Percentiles rank a stretch among this genome's conserved stretches.
phyloP scores from a whole-genome alignment of 2,797 vertebrate species.

The Enteromius fasciolatus region DNA sequence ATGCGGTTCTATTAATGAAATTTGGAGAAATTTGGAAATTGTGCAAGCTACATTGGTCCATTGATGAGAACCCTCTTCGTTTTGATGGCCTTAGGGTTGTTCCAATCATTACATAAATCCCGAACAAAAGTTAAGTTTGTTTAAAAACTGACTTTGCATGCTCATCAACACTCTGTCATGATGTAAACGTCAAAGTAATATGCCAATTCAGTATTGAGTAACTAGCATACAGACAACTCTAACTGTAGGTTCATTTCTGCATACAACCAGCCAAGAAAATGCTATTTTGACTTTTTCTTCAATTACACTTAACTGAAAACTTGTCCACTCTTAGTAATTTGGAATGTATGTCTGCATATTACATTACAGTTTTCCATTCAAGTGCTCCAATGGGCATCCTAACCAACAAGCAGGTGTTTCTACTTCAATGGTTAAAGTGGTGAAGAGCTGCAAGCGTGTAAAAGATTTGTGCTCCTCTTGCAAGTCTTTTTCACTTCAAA shows the following conservation, averaged over 20 bases:
- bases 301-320: neutral
- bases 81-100: neutral
- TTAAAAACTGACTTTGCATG: slow-evolving; percentile 11
- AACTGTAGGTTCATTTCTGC: neutral
- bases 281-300: neutral
- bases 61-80: neutral
- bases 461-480: slow-evolving; percentile 49
- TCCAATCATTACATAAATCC: neutral
- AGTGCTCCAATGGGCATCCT: slow-evolving; percentile 3
- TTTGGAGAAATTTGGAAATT: neutral
- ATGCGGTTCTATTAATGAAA: neutral
- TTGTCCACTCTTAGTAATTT: neutral
- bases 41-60: neutral
- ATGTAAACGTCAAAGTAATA: neutral
- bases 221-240: neutral
- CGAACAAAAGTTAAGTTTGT: slow-evolving; percentile 8
- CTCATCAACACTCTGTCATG: neutral
- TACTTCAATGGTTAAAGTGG: slow-evolving; percentile 18
- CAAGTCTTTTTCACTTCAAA: slow-evolving; percentile 52
- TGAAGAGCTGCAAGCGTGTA: slow-evolving; percentile 22
- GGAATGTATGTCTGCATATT: neutral
- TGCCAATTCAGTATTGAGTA: neutral
- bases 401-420: slow-evolving; percentile 39
- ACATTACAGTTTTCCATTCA: neutral
- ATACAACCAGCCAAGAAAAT: neutral